phyloP scores from a whole-genome alignment of 2,888 invertebrate genomes.

The Caenorhabditis sp. region DNA sequence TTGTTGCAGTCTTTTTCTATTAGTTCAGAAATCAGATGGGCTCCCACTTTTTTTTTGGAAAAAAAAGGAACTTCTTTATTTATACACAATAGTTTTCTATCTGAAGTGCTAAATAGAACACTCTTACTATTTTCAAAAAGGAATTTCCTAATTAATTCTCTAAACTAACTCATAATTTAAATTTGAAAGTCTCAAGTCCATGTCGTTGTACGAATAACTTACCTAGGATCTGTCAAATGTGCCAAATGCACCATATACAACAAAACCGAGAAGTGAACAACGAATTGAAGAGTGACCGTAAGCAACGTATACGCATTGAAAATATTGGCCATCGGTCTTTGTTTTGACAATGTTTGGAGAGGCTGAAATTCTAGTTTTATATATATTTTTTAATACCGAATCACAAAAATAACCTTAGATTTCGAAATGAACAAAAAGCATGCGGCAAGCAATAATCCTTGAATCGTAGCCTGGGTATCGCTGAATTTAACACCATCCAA shows the following conservation, averaged over 20 bases:
- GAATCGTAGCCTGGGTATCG: constrained; percentile 92
- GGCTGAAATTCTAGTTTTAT: constrained; percentile 76
- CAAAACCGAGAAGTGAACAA: constrained; percentile 89
- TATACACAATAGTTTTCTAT: no score
- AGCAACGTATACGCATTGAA: constrained; percentile 96
- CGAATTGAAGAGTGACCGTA: constrained; percentile 92
- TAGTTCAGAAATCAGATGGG: no score
- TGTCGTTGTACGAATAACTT: no score
- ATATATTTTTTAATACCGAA: neutral
- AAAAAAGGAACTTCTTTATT: no score
- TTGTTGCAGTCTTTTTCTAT: no score
- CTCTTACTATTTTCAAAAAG: no score
- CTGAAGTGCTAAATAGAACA: no score
- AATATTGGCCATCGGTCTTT: constrained; percentile 95
- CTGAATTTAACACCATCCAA: constrained; percentile 93
- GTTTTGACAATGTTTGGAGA: constrained; percentile 87
- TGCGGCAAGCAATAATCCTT: constrained; percentile 91
- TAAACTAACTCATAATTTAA: no score
- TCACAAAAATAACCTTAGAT: constrained; percentile 81
- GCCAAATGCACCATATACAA: constrained; percentile 81
- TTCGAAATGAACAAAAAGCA: constrained; percentile 98
- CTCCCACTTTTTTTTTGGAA: no score
- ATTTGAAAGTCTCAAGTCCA: no score
- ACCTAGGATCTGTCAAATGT: constrained; percentile 66
- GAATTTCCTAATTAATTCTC: no score